Evolutionary conservation across 2,113 vertebrate species (phyloP).

Genomic region (Mola mola): DNA sequence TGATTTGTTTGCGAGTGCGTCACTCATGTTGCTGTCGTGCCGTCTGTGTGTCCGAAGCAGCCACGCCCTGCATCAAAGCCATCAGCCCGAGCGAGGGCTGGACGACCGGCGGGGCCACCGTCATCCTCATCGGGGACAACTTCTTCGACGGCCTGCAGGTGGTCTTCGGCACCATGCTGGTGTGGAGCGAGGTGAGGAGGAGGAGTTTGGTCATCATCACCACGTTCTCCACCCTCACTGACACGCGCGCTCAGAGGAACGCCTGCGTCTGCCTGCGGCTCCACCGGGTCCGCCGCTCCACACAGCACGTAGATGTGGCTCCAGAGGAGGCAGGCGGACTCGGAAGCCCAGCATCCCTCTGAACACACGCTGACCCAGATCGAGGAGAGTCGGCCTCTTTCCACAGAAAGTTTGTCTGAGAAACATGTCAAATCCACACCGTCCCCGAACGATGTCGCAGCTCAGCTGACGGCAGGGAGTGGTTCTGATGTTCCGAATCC

Average conservation of each 20-base stretch:
- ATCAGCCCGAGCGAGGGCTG: slow-evolving; percentile 96
- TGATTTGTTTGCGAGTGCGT: background rate
- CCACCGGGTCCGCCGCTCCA: too few species aligned
- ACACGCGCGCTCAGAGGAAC: too few species aligned
- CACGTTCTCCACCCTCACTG: too few species aligned
- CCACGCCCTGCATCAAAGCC: slow-evolving; percentile 96
- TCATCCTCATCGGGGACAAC: slow-evolving; percentile 97
- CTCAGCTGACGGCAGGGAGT: too few species aligned
- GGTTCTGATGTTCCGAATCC: too few species aligned
- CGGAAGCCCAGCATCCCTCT: slow-evolving; percentile 29
- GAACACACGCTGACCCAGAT: slow-evolving; percentile 56
- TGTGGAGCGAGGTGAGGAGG: slow-evolving; percentile 96
- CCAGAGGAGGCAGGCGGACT: slow-evolving; percentile 32
- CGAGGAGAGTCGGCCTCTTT: too few species aligned
- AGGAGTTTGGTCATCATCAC: too few species aligned
- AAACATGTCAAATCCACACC: too few species aligned
- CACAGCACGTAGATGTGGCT: too few species aligned
- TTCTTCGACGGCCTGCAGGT: slow-evolving; percentile 97
- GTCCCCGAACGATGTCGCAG: too few species aligned
- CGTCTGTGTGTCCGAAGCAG: slow-evolving; percentile 83
- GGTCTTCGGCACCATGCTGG: slow-evolving; percentile 93
- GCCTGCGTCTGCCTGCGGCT: too few species aligned
- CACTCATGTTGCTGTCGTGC: slow-evolving; percentile 23
- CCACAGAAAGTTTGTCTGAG: too few species aligned
- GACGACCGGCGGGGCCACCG: slow-evolving; percentile 94